A percentile compares a stretch with the other conserved stretches of the same genome.
These are phyloP conservation scores for Colletes latitarsis DNA, from an alignment of 1,140 invertebrate species.

Conservation along the genomic window DNA sequence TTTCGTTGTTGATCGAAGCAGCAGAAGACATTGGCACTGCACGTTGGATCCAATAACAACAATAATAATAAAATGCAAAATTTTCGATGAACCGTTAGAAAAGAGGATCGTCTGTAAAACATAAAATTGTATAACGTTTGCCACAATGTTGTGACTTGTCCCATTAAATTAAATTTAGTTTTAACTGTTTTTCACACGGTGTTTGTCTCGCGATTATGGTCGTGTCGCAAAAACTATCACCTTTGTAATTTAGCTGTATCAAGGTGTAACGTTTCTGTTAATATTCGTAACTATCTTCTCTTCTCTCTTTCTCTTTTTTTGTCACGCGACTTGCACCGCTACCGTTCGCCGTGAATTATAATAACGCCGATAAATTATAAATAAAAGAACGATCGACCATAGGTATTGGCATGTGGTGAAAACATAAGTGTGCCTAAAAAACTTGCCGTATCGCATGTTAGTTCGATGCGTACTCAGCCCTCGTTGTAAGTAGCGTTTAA, in stretches of 20 bases:
- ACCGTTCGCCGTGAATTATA: not conserved
- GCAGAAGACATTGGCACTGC: not conserved
- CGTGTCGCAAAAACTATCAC: not conserved
- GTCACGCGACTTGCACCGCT: not conserved
- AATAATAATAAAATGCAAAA: not conserved
- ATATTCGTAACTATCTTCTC: not conserved
- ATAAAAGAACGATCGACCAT: not conserved
- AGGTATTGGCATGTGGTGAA: constrained; percentile 54
- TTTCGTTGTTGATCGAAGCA: not conserved
- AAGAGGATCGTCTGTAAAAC: not conserved
- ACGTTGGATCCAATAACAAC: constrained; percentile 16
- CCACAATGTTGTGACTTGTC: not conserved
- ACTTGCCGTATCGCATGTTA: constrained; percentile 73
- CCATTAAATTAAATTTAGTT: not conserved
- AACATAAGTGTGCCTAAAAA: constrained; percentile 52
- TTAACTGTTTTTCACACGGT: not conserved
- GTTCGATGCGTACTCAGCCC: constrained; percentile 71
- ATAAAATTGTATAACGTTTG: not conserved
- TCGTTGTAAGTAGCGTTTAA: constrained; percentile 77
- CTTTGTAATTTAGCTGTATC: not conserved
- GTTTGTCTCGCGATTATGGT: not conserved
- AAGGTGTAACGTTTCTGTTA: not conserved
- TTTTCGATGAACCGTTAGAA: not conserved
- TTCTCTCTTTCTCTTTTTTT: not conserved
- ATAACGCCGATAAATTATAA: not conserved